Base-by-base conservation (phyloP, 2,888 invertebrate genomes). In the Ptychoptera contaminata region DNA sequence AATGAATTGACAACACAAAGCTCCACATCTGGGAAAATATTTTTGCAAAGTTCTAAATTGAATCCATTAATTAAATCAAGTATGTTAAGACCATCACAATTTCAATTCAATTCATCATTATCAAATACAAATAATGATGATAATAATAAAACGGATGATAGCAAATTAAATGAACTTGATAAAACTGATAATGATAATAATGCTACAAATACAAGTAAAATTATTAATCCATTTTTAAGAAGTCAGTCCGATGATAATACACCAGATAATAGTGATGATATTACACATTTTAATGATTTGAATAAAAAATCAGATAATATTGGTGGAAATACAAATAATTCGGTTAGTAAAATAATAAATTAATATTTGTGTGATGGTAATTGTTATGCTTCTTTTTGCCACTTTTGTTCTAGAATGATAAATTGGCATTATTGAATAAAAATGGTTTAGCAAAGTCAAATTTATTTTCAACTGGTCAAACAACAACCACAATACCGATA, bases 371-470 rank as follows among this genome's bases (percentile, higher is more conserved):
- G 8, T 23, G 4, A 23, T 31, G 6, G 31, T 32, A 14, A 12
- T 15, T 42, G n/a, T 10, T 11, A 16, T 35, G 35, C n/a, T 35
- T 35, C 5, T 40, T 35, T 37, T 34, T 12, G n/a, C n/a, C n/a
- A n/a, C n/a, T 37, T 9, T 43, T 41, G 7, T 44, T 35, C 12
- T 37, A 45, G 30, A 14, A 34, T 10, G 63, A 64, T 55, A 61
- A 63, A 31, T 51, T 64, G 32, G 56, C 55, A 41, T 51, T 62
- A 51, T 49, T 65, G 37, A 57, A 59, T 5, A 64, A 61, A 50
- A 64, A 63, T 51, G 61, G 64, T 11, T 55, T 62, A 38, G 62
- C 63, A 37, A 58, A 64, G 15, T 52, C 60, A 32, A 65, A 58
- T 48, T 53, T 65, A 46, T 63, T 64, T 54, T 55, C 59, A 2